Evolutionary conservation across 2,888 invertebrate genomes (phyloP), one percentile per base, ranked within the genome.

Genomic region (Pristionchus fissidentatus): DNA sequence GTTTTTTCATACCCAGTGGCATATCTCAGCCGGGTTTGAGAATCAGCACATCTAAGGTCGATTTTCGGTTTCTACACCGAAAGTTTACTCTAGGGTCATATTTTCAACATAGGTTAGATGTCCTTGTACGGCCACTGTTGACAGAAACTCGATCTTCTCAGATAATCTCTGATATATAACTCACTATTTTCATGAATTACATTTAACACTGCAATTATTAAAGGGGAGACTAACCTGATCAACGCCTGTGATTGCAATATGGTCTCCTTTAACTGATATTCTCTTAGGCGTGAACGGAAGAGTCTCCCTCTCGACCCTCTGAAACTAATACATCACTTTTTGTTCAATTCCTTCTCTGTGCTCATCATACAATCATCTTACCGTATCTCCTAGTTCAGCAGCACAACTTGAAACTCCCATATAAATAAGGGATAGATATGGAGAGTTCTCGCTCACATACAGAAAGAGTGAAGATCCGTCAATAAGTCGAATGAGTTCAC

Each of bases 261-360:
- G 84, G 75, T 87, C 86, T 15, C 84, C 88, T 26, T 75, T 82
- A 2, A 85, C 85, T 35, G 77, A 29, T 22, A 88, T 78, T 29
- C 84, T 62, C 15, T 73, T 77, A 3, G 85, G 85, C 3, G 70
- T 26, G 77, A 88, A 88, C 15, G 87, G 82, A 38, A 88, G 84
- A 7, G 73, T 57, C 49, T 88, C 88, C 7, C 83, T 85, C 73
- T 88, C 88, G 13, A 75, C 35, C 62, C 85, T 66, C 85, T 85
- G 81, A 60, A 32, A 49, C 0, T n/a, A 43, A 3, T 13, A 22
- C 55, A 62, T n/a, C 5, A 29, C 62, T 35, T 10, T 62, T n/a
- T 29, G 10, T 29, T 62, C 8, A 13, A 29, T 13, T 29, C 32
- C 62, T 32, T 10, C 4, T 46, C 73, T 49, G 19, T 49, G 1